phyloP scores from a whole-genome alignment of 2,113 vertebrate species.

The Podiceps cristatus region DNA sequence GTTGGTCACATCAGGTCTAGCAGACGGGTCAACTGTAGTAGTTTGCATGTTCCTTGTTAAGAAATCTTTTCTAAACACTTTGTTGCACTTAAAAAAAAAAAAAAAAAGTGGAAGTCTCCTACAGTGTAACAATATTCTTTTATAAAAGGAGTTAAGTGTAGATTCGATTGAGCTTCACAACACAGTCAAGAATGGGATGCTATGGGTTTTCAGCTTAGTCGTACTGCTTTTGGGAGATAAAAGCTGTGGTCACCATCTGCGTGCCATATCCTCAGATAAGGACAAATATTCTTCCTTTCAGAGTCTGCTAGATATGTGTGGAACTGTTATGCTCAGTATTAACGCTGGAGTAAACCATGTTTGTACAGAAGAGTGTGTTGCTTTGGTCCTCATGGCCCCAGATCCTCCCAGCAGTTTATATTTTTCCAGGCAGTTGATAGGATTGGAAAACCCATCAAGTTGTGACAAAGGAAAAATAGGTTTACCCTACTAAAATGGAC shows the following conservation, averaged over 20 bases:
- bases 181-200: rapidly evolving
- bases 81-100: not conserved
- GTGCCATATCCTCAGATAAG: not conserved
- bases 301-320: not conserved
- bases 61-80: not conserved
- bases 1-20: rapidly evolving
- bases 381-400: rapidly evolving
- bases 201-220: not conserved
- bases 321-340: not conserved
- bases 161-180: not conserved
- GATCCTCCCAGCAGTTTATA: rapidly evolving
- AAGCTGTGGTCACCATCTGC: not conserved
- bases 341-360: not conserved
- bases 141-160: not conserved
- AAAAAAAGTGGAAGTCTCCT: not conserved
- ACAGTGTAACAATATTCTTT: not conserved
- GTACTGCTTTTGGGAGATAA: not conserved
- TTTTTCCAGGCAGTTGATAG: not conserved
- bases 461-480: not conserved
- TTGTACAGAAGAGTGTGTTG: rapidly evolving
- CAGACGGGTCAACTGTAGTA: too few species aligned
- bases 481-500: not conserved
- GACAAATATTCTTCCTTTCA: not conserved
- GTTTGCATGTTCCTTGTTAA: not conserved
- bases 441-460: not conserved